Percentiles rank a stretch among this genome's conserved stretches.
Conservation (phyloP, 2,113 vertebrate genomes). For the Melanerpes aurifrons region DNA sequence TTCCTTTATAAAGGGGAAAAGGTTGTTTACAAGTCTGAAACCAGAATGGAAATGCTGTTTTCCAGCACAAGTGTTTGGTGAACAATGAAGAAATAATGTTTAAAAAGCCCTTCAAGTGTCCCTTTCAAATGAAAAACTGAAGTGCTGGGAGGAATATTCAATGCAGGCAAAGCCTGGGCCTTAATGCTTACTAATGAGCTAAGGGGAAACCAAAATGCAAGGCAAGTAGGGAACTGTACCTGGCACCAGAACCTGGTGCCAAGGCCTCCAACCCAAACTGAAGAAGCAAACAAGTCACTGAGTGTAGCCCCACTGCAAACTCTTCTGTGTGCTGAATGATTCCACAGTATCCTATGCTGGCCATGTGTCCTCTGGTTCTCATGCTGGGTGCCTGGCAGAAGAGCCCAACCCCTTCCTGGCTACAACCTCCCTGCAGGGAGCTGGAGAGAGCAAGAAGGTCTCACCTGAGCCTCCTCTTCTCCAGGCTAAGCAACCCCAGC, state of each 20-base stretch:
- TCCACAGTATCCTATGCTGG: fast-evolving
- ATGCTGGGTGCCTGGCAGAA: too few relatives aligned
- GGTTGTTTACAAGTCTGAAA: conserved; percentile 53
- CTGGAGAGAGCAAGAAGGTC: too few relatives aligned
- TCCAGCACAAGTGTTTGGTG: neutral
- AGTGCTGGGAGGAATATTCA: conserved; percentile 20
- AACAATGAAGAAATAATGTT: conserved; percentile 25
- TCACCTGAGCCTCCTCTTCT: too few relatives aligned
- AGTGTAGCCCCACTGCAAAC: neutral
- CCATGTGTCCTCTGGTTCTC: too few relatives aligned
- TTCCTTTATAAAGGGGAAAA: conserved; percentile 26
- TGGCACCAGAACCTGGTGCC: neutral
- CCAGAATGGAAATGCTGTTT: conserved; percentile 37
- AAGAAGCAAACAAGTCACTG: neutral
- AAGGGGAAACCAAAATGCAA: neutral
- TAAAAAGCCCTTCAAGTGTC: conserved; percentile 36
- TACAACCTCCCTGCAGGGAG: too few relatives aligned
- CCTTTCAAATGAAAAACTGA: conserved; percentile 30
- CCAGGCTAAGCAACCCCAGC: too few relatives aligned
- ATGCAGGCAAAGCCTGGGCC: neutral
- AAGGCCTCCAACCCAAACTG: neutral
- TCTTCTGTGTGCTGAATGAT: neutral
- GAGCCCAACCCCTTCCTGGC: too few relatives aligned
- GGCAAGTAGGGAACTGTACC: neutral
- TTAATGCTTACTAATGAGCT: conserved; percentile 37